Conservation (phyloP, 2,797 vertebrate genomes). For the Propithecus deckenii region DNA sequence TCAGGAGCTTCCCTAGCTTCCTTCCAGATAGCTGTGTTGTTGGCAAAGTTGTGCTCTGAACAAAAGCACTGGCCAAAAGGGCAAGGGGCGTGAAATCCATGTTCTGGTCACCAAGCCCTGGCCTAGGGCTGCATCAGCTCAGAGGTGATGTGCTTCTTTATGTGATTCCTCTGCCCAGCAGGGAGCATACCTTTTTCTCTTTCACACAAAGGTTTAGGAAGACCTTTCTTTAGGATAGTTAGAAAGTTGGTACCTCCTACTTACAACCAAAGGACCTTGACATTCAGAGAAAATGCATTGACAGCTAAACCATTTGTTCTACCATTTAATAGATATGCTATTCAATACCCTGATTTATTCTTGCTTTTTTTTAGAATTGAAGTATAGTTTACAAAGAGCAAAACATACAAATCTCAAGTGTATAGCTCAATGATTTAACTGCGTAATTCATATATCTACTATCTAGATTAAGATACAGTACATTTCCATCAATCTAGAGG, state of each 20-base stretch:
- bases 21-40: background rate
- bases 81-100: background rate
- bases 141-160: background rate
- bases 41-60: background rate
- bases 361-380: conserved; percentile 5
- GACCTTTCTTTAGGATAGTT: background rate
- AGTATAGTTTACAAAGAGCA: background rate
- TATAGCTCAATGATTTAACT: conserved; percentile 19
- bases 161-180: conserved; percentile 16
- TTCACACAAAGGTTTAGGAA: conserved; percentile 14
- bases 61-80: background rate
- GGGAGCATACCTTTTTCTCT: background rate
- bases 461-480: background rate
- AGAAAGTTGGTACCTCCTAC: background rate
- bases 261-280: conserved; percentile 10
- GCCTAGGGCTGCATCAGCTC: background rate
- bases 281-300: background rate
- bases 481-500: background rate
- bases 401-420: background rate
- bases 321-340: background rate
- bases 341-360: background rate
- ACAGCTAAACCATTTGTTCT: background rate
- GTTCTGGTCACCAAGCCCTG: background rate
- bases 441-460: background rate
- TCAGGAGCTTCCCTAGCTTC: background rate